Evolutionary conservation across 2,797 vertebrate species (phyloP), one percentile per base, ranked within the genome.

Genomic region (Poecilia picta): DNA sequence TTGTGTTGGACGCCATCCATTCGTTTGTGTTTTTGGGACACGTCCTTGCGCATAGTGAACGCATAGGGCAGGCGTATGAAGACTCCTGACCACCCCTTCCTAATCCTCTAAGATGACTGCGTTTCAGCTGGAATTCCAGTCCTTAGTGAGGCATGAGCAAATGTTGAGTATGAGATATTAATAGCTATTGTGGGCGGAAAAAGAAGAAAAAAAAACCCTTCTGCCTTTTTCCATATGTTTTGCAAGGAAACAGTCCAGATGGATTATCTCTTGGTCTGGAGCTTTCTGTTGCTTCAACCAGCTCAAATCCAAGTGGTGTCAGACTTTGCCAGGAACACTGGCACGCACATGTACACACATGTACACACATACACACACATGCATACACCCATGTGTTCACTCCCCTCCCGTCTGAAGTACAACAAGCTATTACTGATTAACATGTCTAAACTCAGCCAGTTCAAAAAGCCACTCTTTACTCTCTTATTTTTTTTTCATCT

Each of bases 161-260:
- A 92, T 82, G 90, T 86, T 93, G 80, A 85, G 81, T 84, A 81
- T 57, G 77, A 88, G 89, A 91, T 94, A 94, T 95, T 94, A 94
- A 94, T 95, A 95, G 91, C 91, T 89, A 82, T 92, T 91, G 91
- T 92, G 93, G 92, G 93, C 36, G 89, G 91, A 89, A 93, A 93
- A 84, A 70, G 8, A 25, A 87, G 85, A 92, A 89, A 64, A 36
- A 66, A 66, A 92, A 92, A 90, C 85, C 79, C 88, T 87, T 87
- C 81, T 91, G 86, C 85, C 87, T 92, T 95, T 95, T 95, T 94
- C 94, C 93, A 93, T 95, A 94, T 94, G 93, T 94, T 95, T 94
- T 92, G 86, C 90, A 89, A 94, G 93, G 91, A 95, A 95, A 92
- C 90, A 81, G 89, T 94, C 93, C 92, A 94, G 93, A 94, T 93